A percentile compares a stretch with the other conserved stretches of the same genome.
These are phyloP conservation scores for Hyperoplus lanceolatus DNA, from an alignment of 2,797 vertebrate genomes.

Conservation along the genomic window DNA sequence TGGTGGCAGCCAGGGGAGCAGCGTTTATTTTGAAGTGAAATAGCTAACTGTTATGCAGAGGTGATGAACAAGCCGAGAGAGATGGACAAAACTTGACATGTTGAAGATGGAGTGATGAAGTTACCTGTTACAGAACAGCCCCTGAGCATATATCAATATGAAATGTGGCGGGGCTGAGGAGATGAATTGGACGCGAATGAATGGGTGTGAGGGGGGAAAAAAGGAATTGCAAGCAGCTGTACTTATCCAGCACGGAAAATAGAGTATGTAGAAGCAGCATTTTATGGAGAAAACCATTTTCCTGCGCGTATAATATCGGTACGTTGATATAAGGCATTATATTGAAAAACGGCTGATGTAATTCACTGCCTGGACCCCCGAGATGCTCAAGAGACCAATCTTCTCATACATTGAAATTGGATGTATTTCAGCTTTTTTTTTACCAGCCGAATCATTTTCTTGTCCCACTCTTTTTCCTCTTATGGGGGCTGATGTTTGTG, in stretches of 20 bases:
- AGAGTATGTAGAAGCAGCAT: constrained; percentile 56
- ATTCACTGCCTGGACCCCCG: constrained; percentile 63
- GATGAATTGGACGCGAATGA: constrained; percentile 70
- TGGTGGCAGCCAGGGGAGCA: constrained; percentile 32
- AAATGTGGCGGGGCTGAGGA: constrained; percentile 68
- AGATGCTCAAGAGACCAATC: constrained; percentile 75
- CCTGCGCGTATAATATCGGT: constrained; percentile 56
- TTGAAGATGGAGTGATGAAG: constrained; percentile 75
- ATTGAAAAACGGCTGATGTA: constrained; percentile 69
- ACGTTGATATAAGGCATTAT: constrained; percentile 63
- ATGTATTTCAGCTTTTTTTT: constrained; percentile 62
- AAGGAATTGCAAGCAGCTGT: constrained; percentile 51
- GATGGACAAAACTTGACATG: constrained; percentile 68
- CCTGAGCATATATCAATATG: constrained; percentile 77
- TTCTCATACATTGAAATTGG: constrained; percentile 73
- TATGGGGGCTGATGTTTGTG: constrained; percentile 68
- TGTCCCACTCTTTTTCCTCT: constrained; percentile 67
- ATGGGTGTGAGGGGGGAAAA: constrained; percentile 45
- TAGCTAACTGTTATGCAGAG: constrained; percentile 52
- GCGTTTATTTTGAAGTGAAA: constrained; percentile 56
- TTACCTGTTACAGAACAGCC: constrained; percentile 74
- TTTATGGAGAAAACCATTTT: constrained; percentile 69
- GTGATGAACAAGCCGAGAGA: constrained; percentile 57
- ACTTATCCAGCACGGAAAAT: constrained; percentile 58
- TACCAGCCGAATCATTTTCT: constrained; percentile 68